Evolutionary conservation across 1,140 invertebrate species (phyloP).

Genomic region (Drusus annulatus): DNA sequence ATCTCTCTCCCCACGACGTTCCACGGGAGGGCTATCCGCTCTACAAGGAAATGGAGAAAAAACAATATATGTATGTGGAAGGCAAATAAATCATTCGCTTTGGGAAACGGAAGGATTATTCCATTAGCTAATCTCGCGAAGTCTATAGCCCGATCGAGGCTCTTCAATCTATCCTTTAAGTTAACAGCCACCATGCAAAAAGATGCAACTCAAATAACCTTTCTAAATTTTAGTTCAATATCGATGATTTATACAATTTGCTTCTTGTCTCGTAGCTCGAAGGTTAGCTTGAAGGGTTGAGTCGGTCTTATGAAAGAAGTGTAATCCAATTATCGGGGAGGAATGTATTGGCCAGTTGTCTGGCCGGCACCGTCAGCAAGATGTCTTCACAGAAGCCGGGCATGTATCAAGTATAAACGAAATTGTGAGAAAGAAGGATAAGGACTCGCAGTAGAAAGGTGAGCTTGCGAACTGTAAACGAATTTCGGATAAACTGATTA

Average conservation of each 20-base stretch:
- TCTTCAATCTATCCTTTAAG: neutral
- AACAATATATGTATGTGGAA: slow-evolving; percentile 32
- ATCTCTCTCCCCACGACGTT: neutral
- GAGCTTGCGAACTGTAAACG: too few species aligned
- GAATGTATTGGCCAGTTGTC: slow-evolving; percentile 36
- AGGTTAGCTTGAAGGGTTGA: neutral
- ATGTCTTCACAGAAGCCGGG: slow-evolving; percentile 18
- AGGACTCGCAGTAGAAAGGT: slow-evolving; percentile 13
- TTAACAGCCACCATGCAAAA: neutral
- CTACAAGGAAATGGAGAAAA: slow-evolving; percentile 37
- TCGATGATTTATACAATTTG: neutral
- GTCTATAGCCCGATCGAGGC: slow-evolving; percentile 12
- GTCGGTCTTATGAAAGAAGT: slow-evolving; percentile 33
- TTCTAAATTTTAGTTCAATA: neutral
- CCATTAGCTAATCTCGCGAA: slow-evolving; percentile 38
- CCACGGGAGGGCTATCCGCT: slow-evolving; percentile 16
- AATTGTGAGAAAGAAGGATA: neutral
- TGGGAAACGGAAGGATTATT: slow-evolving; percentile 36
- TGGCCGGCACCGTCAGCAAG: slow-evolving; percentile 31
- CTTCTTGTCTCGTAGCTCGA: neutral
- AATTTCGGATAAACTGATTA: too few species aligned
- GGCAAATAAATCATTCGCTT: slow-evolving; percentile 39
- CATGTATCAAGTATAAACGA: neutral
- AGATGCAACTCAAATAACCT: neutral
- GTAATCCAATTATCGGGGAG: slow-evolving; percentile 36